phyloP scores from a whole-genome alignment of 2,113 vertebrate species.

The Erpornis zantholeuca region DNA sequence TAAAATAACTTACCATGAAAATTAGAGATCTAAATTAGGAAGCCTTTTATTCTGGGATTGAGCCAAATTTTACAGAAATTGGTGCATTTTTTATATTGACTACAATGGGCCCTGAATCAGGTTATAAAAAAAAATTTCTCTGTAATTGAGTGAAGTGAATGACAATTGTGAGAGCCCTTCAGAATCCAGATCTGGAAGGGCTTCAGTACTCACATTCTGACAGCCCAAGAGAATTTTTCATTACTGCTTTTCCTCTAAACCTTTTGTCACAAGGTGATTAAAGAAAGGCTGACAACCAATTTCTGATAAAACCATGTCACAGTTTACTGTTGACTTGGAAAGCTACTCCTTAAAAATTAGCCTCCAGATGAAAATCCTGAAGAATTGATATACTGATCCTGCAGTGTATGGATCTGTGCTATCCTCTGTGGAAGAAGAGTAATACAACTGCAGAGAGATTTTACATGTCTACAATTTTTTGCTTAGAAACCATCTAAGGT shows the following conservation, averaged over 20 bases:
- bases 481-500: background rate
- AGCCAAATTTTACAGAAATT: background rate
- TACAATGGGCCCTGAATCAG: background rate
- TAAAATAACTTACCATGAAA: background rate
- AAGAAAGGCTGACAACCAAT: background rate
- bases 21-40: background rate
- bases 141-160: background rate
- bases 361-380: background rate
- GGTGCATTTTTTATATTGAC: background rate
- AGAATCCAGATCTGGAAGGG: background rate
- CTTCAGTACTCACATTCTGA: background rate
- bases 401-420: background rate
- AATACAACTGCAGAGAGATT: background rate
- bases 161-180: rapidly evolving
- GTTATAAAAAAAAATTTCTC: background rate
- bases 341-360: background rate
- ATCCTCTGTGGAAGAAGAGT: background rate
- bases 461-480: rapidly evolving
- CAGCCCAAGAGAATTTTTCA: background rate
- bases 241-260: background rate
- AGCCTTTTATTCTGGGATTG: background rate
- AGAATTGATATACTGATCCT: background rate
- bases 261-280: background rate
- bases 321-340: background rate
- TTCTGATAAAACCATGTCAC: background rate